These are phyloP conservation scores for Bicyclus anynana DNA, from an alignment of 1,140 invertebrate genomes.

Conservation along the genomic window DNA sequence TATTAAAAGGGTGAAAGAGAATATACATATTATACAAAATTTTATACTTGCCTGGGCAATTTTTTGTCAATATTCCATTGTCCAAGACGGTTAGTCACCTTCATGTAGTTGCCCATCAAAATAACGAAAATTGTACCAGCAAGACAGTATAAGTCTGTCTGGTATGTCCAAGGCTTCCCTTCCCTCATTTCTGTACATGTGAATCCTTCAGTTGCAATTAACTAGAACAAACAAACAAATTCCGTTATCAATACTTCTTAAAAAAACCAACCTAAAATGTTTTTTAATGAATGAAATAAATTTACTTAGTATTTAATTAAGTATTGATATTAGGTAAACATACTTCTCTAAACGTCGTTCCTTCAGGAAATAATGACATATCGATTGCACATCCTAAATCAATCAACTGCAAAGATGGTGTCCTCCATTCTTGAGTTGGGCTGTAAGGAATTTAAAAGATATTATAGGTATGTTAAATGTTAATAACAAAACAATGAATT, in stretches of 20 bases:
- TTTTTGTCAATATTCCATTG: constrained; percentile 83
- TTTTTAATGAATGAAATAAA: too few relatives aligned
- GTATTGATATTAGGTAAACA: too few relatives aligned
- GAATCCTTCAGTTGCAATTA: constrained; percentile 86
- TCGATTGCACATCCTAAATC: constrained; percentile 94
- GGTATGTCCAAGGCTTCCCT: constrained; percentile 93
- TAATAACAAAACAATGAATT: too few relatives aligned
- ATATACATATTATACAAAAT: neutral
- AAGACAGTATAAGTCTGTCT: constrained; percentile 93
- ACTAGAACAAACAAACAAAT: constrained; percentile 49
- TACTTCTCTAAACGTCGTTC: constrained; percentile 86
- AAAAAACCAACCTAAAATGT: too few relatives aligned
- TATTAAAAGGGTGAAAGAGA: too few relatives aligned
- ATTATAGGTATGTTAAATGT: neutral
- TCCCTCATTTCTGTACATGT: constrained; percentile 93
- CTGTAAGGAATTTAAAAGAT: constrained; percentile 58
- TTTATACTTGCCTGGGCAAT: constrained; percentile 78
- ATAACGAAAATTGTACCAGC: constrained; percentile 91
- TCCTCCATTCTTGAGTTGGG: constrained; percentile 78
- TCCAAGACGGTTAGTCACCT: constrained; percentile 81
- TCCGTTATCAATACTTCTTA: too few relatives aligned
- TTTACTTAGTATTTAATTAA: too few relatives aligned
- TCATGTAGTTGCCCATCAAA: constrained; percentile 93
- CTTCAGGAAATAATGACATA: constrained; percentile 88
- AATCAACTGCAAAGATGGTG: constrained; percentile 86